phyloP scores from a whole-genome alignment of 2,797 vertebrate genomes.

The Dicrostonyx torquatus region DNA sequence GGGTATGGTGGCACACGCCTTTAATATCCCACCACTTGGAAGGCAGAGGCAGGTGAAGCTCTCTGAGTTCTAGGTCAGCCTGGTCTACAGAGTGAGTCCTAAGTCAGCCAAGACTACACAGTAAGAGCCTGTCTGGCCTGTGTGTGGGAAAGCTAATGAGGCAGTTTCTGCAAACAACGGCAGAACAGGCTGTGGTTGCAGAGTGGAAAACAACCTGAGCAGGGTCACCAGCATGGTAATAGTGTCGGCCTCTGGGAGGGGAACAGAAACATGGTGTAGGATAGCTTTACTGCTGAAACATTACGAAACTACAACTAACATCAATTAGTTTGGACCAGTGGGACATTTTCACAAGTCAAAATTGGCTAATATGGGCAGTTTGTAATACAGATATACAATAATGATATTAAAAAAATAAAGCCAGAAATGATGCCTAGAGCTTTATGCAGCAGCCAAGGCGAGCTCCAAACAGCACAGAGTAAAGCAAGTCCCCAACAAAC shows the following conservation, averaged over 20 bases:
- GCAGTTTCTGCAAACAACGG: background rate
- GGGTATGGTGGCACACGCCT: background rate
- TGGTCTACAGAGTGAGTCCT: background rate
- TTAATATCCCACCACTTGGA: background rate
- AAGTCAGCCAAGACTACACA: background rate
- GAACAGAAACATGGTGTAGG: too few relatives aligned
- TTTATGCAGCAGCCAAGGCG: background rate
- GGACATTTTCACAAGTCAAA: slow-evolving; percentile 12
- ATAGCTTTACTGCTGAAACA: background rate
- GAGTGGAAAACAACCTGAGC: background rate
- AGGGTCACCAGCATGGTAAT: too few relatives aligned
- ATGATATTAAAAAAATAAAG: background rate
- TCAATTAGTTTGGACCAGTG: background rate
- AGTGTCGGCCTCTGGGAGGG: background rate
- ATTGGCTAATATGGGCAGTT: background rate
- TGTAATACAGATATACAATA: background rate
- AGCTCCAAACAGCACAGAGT: background rate
- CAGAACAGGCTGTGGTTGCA: background rate
- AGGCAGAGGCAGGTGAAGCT: background rate
- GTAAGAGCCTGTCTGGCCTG: background rate
- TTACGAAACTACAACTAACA: background rate
- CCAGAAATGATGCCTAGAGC: background rate
- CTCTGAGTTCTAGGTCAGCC: background rate
- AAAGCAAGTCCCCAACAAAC: background rate
- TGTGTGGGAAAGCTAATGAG: background rate